Evolutionary conservation across 92 coral and sea anemone genomes (phyloP).

Genomic region (Chrysogorgia sp.): DNA sequence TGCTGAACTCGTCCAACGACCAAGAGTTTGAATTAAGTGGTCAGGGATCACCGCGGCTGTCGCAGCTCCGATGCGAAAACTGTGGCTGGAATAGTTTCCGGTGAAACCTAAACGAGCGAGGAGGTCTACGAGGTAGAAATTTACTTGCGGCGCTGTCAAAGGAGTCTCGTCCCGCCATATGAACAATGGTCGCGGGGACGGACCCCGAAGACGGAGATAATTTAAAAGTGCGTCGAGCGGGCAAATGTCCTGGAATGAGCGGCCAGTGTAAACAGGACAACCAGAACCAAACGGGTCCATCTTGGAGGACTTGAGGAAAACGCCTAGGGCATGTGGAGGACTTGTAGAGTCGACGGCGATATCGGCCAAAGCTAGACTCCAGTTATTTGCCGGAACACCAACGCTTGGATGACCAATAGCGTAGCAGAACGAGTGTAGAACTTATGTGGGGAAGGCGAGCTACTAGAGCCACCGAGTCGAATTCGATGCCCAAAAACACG

Average conservation of each 20-base stretch:
- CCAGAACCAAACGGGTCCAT: background rate
- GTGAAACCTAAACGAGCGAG: too few relatives aligned
- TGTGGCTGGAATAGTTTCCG: too few relatives aligned
- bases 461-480: conserved; percentile 36
- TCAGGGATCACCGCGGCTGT: too few relatives aligned
- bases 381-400: conserved; percentile 34
- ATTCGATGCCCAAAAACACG: conserved; percentile 47
- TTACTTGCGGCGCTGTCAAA: too few relatives aligned
- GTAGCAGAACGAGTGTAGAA: conserved; percentile 6
- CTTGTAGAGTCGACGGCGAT: too few relatives aligned
- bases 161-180: too few relatives aligned
- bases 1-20: too few relatives aligned
- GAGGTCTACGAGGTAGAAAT: too few relatives aligned
- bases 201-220: conserved; percentile 27
- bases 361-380: conserved; percentile 13
- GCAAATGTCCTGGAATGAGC: conserved; percentile 17
- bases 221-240: conserved; percentile 42
- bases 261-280: background rate
- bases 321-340: conserved; percentile 26
- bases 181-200: too few relatives aligned
- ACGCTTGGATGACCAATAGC: conserved; percentile 25
- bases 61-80: too few relatives aligned
- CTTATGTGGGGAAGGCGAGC: conserved; percentile 53
- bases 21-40: too few relatives aligned
- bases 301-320: conserved; percentile 47